Base-by-base conservation (phyloP, 2,113 vertebrate species). In the Pandion haliaetus region DNA sequence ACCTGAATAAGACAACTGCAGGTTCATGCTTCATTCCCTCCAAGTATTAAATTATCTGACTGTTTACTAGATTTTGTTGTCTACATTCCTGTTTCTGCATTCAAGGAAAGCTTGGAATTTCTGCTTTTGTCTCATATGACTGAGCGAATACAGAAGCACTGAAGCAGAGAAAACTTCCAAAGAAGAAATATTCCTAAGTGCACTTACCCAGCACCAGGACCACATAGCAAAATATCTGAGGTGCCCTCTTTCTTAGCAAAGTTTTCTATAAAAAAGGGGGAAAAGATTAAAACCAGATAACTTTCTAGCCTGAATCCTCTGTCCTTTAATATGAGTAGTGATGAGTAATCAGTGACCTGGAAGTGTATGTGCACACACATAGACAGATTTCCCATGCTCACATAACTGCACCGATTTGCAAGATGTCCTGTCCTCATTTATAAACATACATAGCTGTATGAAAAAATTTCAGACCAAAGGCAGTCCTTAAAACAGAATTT, bases 181-280 rank as follows among this genome's bases (percentile, higher is more conserved):
- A 70, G 15, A 79, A 70, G 42, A 80, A 85, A 79, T 71, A 66
- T 49, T 90, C 9, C 7, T 32, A 65, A 91, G 8, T 34, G 18
- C 44, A 98, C 99, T 99, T 97, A 99, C 99, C 99, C 99, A 71
- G 98, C 98, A 84, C 99, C 98, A 67, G 91, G 82, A 94, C 98
- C 99, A 79, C 99, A 99, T 52, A 99, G 98, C 96, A 99, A 98
- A 97, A 97, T 97, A 70, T 99, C 99, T 62, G 96, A 97, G 24
- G 98, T 98, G 88, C 98, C 99, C 45, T 92, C 91, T 74, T 99
- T 98, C 85, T 92, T 98, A 81, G 98, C 98, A 81, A 98, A 98
- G 79, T 98, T 97, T 70, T 96, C 99, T 99, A 76, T 42, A 76
- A 94, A 84, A 90, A 63, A 11, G 28, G 23, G 5, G 0, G 4